Conservation (phyloP, 1,140 invertebrate genomes). For the Pogonus chalceus region DNA sequence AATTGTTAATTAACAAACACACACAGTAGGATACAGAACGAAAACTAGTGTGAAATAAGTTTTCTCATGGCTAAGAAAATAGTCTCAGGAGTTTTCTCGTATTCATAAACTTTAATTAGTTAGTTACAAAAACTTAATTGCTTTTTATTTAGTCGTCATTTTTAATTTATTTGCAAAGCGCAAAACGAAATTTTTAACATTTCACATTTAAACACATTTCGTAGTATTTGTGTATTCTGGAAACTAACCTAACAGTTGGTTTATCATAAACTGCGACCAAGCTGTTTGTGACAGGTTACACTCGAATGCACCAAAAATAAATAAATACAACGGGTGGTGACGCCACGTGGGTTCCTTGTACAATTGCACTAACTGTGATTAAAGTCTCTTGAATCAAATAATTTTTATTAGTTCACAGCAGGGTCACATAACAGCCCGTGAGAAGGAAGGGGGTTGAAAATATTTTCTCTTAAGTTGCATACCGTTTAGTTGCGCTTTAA, state of each 20-base stretch:
- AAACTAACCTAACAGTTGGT: not conserved
- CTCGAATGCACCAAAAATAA: not conserved
- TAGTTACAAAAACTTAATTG: no score
- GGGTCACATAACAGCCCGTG: no score
- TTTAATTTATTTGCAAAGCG: no score
- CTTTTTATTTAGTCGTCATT: no score
- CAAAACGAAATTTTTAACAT: no score
- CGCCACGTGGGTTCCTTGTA: not conserved
- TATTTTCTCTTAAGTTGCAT: not conserved
- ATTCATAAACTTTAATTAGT: no score
- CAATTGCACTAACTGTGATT: not conserved
- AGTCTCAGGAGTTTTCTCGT: no score
- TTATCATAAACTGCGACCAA: not conserved
- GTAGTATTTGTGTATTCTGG: not conserved
- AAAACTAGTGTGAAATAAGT: no score
- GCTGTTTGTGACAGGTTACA: not conserved
- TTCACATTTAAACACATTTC: no score
- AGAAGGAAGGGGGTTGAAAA: not conserved
- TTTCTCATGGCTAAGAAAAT: no score
- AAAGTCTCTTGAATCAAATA: not conserved
- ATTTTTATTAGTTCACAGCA: not conserved
- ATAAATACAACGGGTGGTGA: not conserved
- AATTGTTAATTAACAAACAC: no score
- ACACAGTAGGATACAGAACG: no score
- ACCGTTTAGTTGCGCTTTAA: not conserved